Conservation (phyloP, 2,113 vertebrate species). For the Neolamprologus devosi region DNA sequence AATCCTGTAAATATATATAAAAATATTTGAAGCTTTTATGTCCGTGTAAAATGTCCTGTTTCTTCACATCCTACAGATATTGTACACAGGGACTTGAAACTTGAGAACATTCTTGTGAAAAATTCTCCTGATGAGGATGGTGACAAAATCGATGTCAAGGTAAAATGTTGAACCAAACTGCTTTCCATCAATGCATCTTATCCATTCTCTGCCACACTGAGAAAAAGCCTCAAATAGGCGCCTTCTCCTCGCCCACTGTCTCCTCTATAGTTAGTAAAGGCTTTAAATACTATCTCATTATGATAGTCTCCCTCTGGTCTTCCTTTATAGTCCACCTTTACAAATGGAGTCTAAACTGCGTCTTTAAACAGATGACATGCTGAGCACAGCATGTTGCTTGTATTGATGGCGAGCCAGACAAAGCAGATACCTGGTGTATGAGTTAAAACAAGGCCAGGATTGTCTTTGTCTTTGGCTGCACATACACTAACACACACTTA, state of each 20-base stretch:
- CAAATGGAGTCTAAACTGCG: conserved; percentile 24
- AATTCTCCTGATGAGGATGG: conserved; percentile 68
- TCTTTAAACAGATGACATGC: conserved; percentile 38
- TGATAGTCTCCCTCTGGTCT: conserved; percentile 25
- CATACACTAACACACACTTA: not conserved
- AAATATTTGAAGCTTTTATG: not conserved
- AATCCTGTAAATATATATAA: not conserved
- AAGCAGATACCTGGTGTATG: conserved; percentile 20
- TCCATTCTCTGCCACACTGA: not conserved
- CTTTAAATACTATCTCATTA: conserved; percentile 52
- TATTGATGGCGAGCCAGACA: conserved; percentile 19
- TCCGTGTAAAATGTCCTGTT: not conserved
- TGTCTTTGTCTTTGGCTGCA: not conserved
- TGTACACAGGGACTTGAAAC: conserved; percentile 81
- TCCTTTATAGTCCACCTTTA: conserved; percentile 17
- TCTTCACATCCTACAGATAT: conserved; percentile 73
- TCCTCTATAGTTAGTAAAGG: conserved; percentile 4
- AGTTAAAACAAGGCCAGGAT: conserved; percentile 19
- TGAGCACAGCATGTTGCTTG: conserved; percentile 32
- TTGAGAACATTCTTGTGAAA: conserved; percentile 90
- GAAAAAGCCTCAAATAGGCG: not conserved
- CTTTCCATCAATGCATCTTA: not conserved
- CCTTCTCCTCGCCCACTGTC: not conserved
- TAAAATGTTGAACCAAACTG: conserved; percentile 47
- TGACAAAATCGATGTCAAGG: conserved; percentile 81